phyloP scores from a whole-genome alignment of 92 coral and sea anemone genomes.

The Epizoanthus scotinus region DNA sequence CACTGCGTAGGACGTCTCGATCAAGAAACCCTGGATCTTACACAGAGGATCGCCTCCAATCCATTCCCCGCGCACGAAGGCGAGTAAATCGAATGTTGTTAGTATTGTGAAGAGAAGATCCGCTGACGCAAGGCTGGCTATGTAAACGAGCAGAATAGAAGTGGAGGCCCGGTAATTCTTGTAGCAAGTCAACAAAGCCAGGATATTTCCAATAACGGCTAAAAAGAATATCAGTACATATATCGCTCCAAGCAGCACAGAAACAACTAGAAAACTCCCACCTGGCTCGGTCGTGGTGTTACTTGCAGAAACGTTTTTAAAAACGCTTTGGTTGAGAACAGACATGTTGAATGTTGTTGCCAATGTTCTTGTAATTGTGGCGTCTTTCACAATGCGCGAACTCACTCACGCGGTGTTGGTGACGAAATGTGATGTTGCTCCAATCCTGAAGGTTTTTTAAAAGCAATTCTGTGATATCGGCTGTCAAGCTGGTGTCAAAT shows the following conservation, averaged over 20 bases:
- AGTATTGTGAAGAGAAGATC: constrained; percentile 74
- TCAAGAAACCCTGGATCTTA: constrained; percentile 77
- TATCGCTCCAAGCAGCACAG: constrained; percentile 23
- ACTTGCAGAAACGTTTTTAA: neutral
- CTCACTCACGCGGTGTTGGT: neutral
- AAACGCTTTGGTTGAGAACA: neutral
- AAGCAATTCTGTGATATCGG: too few species aligned
- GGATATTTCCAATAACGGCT: constrained; percentile 37
- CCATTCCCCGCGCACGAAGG: constrained; percentile 70
- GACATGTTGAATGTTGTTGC: neutral
- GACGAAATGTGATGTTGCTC: neutral
- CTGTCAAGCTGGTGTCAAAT: too few species aligned
- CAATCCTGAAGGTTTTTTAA: neutral
- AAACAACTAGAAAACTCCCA: neutral
- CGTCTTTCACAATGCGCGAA: neutral
- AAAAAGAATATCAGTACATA: constrained; percentile 16
- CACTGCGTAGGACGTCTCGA: constrained; percentile 79
- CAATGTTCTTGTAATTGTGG: neutral
- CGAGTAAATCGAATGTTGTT: constrained; percentile 63
- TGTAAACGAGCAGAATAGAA: constrained; percentile 80
- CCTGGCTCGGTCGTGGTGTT: constrained; percentile 1
- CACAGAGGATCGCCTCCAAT: constrained; percentile 76
- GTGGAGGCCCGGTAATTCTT: constrained; percentile 74
- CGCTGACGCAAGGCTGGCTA: constrained; percentile 81
- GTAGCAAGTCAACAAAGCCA: constrained; percentile 82